Conservation (phyloP, 2,797 vertebrate genomes). For the Alca torda region DNA sequence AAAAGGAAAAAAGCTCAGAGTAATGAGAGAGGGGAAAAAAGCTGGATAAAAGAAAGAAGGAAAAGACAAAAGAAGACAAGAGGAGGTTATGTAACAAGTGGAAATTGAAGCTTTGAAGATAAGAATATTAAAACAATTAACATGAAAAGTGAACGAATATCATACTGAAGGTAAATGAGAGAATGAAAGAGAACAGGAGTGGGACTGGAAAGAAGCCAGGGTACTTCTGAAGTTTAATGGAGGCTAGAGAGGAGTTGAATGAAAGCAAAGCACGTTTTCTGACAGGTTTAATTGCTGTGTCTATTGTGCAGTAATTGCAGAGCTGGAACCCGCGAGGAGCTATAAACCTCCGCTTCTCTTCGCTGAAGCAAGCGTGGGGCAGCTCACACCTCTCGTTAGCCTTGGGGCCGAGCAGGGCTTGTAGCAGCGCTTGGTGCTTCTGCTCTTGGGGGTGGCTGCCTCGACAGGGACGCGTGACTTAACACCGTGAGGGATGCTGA, state of each 20-base stretch:
- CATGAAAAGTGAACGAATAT: not conserved
- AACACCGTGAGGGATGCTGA: not conserved
- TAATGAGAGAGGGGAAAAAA: not conserved
- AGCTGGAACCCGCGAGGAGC: not conserved
- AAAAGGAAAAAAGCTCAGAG: not conserved
- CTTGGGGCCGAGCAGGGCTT: not conserved
- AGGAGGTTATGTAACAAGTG: not conserved
- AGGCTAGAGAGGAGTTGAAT: not conserved
- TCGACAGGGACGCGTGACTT: not conserved
- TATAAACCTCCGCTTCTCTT: not conserved
- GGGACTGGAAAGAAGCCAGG: not conserved
- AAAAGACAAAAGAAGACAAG: not conserved
- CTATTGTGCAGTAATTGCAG: not conserved
- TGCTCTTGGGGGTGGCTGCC: not conserved
- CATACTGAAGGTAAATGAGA: not conserved
- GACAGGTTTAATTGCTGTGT: not conserved
- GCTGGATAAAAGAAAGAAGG: not conserved
- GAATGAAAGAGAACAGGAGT: not conserved
- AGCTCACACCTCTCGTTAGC: not conserved
- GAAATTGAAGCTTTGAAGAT: constrained; percentile 7
- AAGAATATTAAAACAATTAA: constrained; percentile 27
- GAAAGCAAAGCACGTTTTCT: not conserved
- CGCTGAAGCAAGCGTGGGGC: not conserved
- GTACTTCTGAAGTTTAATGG: not conserved
- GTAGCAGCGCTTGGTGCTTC: not conserved